Base-by-base conservation (phyloP, 2,888 invertebrate genomes). In the Scaptomyza polygonia region DNA sequence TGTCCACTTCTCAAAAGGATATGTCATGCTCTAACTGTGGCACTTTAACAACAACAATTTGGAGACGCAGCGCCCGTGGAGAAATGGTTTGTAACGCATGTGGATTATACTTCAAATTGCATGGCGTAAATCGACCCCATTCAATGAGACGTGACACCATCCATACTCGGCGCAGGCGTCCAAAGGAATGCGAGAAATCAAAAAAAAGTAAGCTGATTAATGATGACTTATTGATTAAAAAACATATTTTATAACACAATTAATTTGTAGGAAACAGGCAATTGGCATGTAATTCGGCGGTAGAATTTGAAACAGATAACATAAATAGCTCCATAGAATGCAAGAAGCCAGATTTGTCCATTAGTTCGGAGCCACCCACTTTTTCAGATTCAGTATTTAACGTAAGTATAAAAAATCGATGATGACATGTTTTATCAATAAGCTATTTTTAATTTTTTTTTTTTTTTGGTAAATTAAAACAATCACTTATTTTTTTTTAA, bases 81-180 rank as follows among this genome's bases (percentile, higher is more conserved):
- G 98, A 99, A 93, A 98, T 99, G 94, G 99, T 99, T 65, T 99
- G 99, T 93, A 99, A 99, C 93, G 99, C 99, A 40, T 99, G 99
- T 92, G 99, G 99, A 0, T 94, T 99, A 36, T 99, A 99, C 93
- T 99, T 95, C 93, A 99, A 99, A 93, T 93, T 99, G 80, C 99
- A 99, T 92, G 97, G 97, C 73, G 96, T 98, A 55, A 97, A 97
- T 92, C 94, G 98, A 66, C 98, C 98, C 25, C 94, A 97, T 81
- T 97, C 98, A 63, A 99, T 99, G 98, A 94, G 98, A 84, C 96
- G 98, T 86, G 98, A 98, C 91, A 98, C 98, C 43, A 98, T 99
- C 85, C 98, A 98, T 92, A 98, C 98, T 62, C 93, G 98, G 70
- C 96, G 98, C 92, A 94, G 98, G 82, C 94, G 98, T 80, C 97